These are phyloP conservation scores for Drosophila recens DNA, from an alignment of 2,888 invertebrate genomes.

Conservation along the genomic window DNA sequence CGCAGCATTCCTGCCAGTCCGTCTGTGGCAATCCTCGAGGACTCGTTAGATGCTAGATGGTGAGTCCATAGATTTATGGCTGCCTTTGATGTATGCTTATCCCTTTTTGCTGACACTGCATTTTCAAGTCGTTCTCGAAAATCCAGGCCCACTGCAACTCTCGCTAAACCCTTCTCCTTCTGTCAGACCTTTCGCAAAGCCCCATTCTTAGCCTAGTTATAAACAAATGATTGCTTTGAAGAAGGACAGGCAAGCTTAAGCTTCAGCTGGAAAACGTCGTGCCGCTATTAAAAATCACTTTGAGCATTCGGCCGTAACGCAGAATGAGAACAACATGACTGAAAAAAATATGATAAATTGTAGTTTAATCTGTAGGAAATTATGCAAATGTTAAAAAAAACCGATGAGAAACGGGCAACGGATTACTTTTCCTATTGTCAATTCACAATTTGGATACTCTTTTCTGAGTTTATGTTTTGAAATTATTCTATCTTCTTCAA, in stretches of 20 bases:
- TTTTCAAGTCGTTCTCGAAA: constrained; percentile 20
- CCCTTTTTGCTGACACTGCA: constrained; percentile 67
- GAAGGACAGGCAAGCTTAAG: constrained; percentile 52
- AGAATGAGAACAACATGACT: constrained; percentile 49
- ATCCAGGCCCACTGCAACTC: constrained; percentile 24
- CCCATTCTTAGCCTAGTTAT: constrained; percentile 31
- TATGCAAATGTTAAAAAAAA: constrained; percentile 71
- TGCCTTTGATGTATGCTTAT: constrained; percentile 67
- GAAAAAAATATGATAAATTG: constrained; percentile 76
- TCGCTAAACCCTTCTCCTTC: constrained; percentile 9
- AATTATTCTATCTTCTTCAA: background rate
- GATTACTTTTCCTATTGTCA: background rate
- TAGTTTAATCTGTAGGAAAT: constrained; percentile 77
- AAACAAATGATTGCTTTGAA: constrained; percentile 58
- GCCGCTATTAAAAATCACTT: constrained; percentile 78
- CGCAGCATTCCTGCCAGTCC: constrained; percentile 14
- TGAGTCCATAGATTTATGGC: constrained; percentile 66
- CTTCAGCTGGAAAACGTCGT: constrained; percentile 46
- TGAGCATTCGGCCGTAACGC: constrained; percentile 66
- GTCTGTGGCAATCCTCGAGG: constrained; percentile 6
- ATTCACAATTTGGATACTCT: constrained; percentile 18
- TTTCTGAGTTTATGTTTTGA: background rate
- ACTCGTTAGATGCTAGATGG: constrained; percentile 24
- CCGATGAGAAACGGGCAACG: constrained; percentile 28
- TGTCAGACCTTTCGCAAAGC: constrained; percentile 32